Conservation (phyloP, 2,797 vertebrate genomes). For the Tokudaia muenninki region DNA sequence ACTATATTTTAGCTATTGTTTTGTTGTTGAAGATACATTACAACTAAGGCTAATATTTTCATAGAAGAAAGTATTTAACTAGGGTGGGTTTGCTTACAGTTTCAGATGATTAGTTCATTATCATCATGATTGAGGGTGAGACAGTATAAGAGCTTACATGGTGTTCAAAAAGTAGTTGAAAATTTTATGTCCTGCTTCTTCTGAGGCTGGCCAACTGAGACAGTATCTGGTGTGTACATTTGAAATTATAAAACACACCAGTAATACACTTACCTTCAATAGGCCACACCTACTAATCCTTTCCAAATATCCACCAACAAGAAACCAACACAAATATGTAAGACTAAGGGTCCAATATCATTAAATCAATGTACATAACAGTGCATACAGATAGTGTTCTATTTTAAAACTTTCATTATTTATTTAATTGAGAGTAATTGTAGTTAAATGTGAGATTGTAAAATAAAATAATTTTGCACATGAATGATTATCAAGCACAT, state of each 20-base stretch:
- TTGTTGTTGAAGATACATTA: neutral
- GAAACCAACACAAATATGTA: neutral
- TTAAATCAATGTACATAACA: too few species aligned
- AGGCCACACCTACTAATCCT: neutral
- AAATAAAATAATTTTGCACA: neutral
- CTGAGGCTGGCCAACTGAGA: neutral
- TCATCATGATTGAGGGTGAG: neutral
- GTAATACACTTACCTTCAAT: neutral
- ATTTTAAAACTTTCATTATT: neutral
- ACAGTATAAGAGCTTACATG: neutral
- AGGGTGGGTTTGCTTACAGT: neutral
- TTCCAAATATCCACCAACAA: neutral
- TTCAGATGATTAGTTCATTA: neutral
- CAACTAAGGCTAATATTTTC: too few species aligned
- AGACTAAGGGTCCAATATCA: neutral
- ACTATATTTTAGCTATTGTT: too few species aligned
- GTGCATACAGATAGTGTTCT: neutral
- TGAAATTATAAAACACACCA: neutral
- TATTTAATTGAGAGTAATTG: conserved; percentile 13
- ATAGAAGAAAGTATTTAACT: neutral
- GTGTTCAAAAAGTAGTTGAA: neutral
- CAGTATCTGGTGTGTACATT: neutral
- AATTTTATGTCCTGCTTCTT: too few species aligned
- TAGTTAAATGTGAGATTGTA: neutral
- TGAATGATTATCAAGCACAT: neutral